Evolutionary conservation across 2,113 vertebrate genomes (phyloP).

Genomic region (Alligator mississippiensis): DNA sequence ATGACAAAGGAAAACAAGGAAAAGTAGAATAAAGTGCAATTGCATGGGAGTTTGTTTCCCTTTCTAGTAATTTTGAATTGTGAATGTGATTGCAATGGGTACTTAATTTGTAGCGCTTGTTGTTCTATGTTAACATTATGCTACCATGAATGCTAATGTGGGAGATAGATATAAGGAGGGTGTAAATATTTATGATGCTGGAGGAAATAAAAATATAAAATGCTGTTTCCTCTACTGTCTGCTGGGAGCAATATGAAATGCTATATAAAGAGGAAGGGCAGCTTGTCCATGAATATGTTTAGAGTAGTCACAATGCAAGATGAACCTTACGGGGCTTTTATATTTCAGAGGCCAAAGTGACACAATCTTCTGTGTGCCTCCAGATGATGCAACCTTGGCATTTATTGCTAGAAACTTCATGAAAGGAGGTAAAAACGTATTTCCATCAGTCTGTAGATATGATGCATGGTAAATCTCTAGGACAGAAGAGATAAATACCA

Average conservation of each 20-base stretch:
- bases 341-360: background rate
- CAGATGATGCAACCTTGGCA: background rate
- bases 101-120: background rate
- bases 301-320: background rate
- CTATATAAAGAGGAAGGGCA: background rate
- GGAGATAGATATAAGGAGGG: background rate
- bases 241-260: background rate
- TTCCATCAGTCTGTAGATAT: background rate
- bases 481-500: background rate
- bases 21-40: background rate
- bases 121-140: background rate
- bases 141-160: background rate
- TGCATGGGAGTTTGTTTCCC: background rate
- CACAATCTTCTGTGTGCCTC: background rate
- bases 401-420: background rate
- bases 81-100: background rate
- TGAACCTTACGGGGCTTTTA: background rate
- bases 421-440: background rate
- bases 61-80: background rate
- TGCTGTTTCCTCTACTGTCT: background rate
- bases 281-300: background rate
- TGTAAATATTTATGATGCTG: background rate
- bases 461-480: background rate
- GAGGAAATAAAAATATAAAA: conserved; percentile 16
- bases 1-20: background rate